Percentiles rank a stretch among this genome's conserved stretches.
phyloP scores from a whole-genome alignment of 2,888 invertebrate genomes.

The Lepetodrilus schrolli region DNA sequence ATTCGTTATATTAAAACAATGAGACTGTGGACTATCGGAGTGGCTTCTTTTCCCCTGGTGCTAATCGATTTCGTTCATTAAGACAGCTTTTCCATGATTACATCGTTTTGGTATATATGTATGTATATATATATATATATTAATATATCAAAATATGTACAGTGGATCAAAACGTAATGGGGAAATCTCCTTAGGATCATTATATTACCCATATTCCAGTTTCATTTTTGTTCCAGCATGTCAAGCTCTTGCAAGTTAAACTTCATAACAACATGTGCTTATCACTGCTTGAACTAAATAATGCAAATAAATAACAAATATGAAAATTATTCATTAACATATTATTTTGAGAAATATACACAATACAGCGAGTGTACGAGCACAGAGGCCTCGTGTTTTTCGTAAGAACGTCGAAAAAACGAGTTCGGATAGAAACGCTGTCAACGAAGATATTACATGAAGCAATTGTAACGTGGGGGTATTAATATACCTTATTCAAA shows the following conservation, averaged over 20 bases:
- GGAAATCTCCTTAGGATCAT: background rate
- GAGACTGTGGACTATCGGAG: too few relatives aligned
- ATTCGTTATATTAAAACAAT: too few relatives aligned
- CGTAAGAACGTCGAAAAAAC: background rate
- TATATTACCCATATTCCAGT: background rate
- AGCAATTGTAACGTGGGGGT: constrained; percentile 3
- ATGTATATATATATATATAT: background rate
- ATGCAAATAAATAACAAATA: constrained; percentile 25
- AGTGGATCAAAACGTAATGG: background rate
- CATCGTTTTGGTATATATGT: background rate
- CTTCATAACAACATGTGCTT: constrained; percentile 10
- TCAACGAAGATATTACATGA: background rate
- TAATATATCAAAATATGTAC: background rate
- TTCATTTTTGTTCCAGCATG: background rate
- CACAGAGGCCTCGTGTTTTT: background rate
- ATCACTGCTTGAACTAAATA: background rate
- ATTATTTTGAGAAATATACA: constrained; percentile 12
- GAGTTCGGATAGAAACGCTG: background rate
- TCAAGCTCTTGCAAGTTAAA: background rate
- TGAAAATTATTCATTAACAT: constrained; percentile 6
- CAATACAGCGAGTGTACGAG: background rate
- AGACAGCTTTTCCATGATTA: too few relatives aligned
- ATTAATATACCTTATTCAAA: constrained; percentile 1
- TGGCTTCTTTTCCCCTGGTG: too few relatives aligned
- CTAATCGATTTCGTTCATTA: too few relatives aligned